These are phyloP conservation scores for Colinus virginianus DNA, from an alignment of 2,113 vertebrate species.

Conservation along the genomic window DNA sequence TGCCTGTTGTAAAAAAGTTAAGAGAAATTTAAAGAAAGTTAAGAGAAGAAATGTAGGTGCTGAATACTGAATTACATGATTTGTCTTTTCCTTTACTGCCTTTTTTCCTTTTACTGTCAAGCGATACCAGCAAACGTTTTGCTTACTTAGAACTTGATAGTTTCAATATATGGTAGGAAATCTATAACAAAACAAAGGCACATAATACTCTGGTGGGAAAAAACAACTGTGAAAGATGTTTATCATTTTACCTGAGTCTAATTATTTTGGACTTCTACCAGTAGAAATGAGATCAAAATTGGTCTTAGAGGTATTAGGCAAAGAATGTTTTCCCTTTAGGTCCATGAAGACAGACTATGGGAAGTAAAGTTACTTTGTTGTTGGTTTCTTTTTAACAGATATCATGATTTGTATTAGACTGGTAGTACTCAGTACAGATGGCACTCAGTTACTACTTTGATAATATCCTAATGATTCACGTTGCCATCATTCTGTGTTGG, in stretches of 20 bases:
- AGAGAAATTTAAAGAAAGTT: not conserved
- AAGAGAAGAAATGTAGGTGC: not conserved
- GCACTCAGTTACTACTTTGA: not conserved
- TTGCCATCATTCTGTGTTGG: not conserved
- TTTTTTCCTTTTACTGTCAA: not conserved
- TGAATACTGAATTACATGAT: not conserved
- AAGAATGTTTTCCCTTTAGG: conserved; percentile 16
- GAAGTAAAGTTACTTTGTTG: conserved; percentile 48
- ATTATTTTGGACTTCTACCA: not conserved
- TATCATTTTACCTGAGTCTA: not conserved
- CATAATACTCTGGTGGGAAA: not conserved
- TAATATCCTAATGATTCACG: conserved; percentile 56
- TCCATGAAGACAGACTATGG: conserved; percentile 16
- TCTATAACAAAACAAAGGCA: not conserved
- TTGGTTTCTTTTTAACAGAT: conserved; percentile 63
- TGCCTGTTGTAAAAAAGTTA: not conserved
- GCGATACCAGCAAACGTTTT: not conserved
- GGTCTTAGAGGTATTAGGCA: not conserved
- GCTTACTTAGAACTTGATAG: not conserved
- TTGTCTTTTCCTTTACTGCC: not conserved
- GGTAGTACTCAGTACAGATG: conserved; percentile 77
- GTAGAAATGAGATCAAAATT: conserved; percentile 23
- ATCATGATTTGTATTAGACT: conserved; percentile 75
- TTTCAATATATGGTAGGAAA: not conserved
- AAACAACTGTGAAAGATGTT: not conserved